phyloP scores from a whole-genome alignment of 2,797 vertebrate species.

The Zenarchopterus dispar region DNA sequence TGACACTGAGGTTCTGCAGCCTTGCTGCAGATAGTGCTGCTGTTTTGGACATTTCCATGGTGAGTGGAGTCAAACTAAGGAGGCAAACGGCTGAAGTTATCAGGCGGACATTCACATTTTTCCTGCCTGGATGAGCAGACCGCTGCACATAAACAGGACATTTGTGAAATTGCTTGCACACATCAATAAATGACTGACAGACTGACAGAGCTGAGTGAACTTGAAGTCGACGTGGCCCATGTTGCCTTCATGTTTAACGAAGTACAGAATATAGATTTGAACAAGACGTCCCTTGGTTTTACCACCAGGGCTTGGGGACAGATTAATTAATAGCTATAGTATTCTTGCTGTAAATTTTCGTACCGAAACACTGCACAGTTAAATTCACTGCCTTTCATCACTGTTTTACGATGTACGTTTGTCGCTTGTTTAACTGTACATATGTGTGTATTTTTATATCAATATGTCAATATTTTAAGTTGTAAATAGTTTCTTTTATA shows the following conservation, averaged over 20 bases:
- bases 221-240: background rate
- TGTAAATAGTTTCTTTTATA: constrained; percentile 38
- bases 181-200: constrained; percentile 6
- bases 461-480: too few species aligned
- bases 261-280: background rate
- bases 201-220: constrained; percentile 10
- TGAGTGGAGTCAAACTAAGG: constrained; percentile 33
- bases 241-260: constrained; percentile 1
- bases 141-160: constrained; percentile 17
- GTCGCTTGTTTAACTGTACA: constrained; percentile 3
- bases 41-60: constrained; percentile 15
- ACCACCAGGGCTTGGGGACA: background rate
- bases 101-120: constrained; percentile 49
- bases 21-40: constrained; percentile 30
- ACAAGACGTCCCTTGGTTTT: background rate
- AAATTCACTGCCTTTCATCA: constrained; percentile 14
- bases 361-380: constrained; percentile 26
- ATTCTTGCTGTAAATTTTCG: constrained; percentile 15
- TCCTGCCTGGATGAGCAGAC: constrained; percentile 48
- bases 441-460: constrained; percentile 12
- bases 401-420: background rate
- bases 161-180: constrained; percentile 16
- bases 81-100: constrained; percentile 58
- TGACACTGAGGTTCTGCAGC: constrained; percentile 18
- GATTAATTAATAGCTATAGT: background rate